Percentiles rank a stretch among this genome's conserved stretches.
phyloP scores from a whole-genome alignment of 2,113 vertebrate species.

The Mastomys coucha region DNA sequence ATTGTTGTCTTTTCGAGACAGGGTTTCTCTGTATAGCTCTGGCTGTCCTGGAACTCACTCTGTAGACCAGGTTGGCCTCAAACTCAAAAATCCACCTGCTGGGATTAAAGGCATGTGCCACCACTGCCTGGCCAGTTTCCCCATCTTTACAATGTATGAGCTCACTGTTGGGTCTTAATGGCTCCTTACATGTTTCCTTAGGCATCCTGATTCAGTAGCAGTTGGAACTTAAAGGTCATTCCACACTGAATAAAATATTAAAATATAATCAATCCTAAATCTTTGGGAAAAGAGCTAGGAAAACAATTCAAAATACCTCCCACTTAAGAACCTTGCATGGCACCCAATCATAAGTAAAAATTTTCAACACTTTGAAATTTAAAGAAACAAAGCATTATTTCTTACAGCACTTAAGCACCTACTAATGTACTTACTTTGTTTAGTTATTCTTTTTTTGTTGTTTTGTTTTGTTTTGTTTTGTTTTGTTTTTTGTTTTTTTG shows the following conservation, averaged over 20 bases:
- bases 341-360: constrained; percentile 25
- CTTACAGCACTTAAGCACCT: constrained; percentile 11
- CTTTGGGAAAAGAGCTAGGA: not conserved
- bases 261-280: not conserved
- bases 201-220: not conserved
- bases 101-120: too few relatives aligned
- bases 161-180: not conserved
- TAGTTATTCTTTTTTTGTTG: not conserved
- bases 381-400: constrained; percentile 31
- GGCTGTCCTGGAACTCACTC: too few relatives aligned
- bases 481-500: too few relatives aligned
- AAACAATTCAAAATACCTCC: constrained; percentile 19
- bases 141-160: not conserved
- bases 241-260: constrained; percentile 32
- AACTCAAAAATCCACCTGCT: too few relatives aligned
- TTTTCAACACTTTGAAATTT: constrained; percentile 61
- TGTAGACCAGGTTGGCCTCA: too few relatives aligned
- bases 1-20: too few relatives aligned
- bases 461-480: too few relatives aligned
- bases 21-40: too few relatives aligned
- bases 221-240: not conserved
- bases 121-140: not conserved
- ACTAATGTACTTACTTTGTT: not conserved
- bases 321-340: not conserved
- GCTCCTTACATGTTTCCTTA: not conserved